Base-by-base conservation (phyloP, 2,797 vertebrate species). In the Triplophysa yarkandensis region DNA sequence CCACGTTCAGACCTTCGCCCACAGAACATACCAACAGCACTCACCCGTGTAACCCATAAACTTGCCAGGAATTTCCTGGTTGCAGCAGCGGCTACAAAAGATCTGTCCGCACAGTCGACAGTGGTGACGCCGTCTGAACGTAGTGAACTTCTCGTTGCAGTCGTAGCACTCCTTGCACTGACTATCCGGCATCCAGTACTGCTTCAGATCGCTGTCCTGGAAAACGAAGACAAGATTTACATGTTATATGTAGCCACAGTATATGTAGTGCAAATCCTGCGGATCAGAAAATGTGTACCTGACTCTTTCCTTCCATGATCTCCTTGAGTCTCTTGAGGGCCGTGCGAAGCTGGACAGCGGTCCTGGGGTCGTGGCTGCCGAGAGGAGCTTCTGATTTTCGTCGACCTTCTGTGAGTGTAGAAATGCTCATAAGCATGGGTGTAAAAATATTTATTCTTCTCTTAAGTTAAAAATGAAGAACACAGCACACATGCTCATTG, bases 131-230 rank as follows among this genome's bases (percentile, higher is more conserved):
- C 98, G 93, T 4, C 98, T 91, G 79, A 99, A 99, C 27, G 97
- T 99, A 21, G 98, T 99, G 74, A 99, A 99, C 85, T 99, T 99
- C 88, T 99, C 98, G 1, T 94, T 98, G 80, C 98, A 99, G 87
- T 99, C 97, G 13, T 99, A 99, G 78, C 98, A 99, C 80, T 99
- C 97, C 78, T 98, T 99, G 84, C 98, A 99, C 68, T 99, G 98
- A 85, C 96, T 99, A 77, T 99, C 98, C 1, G 98, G 98, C 98
- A 99, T 99, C 98, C 98, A 99, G 87, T 99, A 99, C 80, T 99
- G 98, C 88, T 99, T 99, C 88, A 99, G 88, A 83, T 99, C 98
- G 69, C 96, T 98, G 86, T 99, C 96, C 98, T 99, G 66, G 1
- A 30, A 55, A 52, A 63, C 6, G 27, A 54, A 65, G 21, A 25